Conservation (phyloP, 2,888 invertebrate genomes). For the Nesidiocoris tenuis region DNA sequence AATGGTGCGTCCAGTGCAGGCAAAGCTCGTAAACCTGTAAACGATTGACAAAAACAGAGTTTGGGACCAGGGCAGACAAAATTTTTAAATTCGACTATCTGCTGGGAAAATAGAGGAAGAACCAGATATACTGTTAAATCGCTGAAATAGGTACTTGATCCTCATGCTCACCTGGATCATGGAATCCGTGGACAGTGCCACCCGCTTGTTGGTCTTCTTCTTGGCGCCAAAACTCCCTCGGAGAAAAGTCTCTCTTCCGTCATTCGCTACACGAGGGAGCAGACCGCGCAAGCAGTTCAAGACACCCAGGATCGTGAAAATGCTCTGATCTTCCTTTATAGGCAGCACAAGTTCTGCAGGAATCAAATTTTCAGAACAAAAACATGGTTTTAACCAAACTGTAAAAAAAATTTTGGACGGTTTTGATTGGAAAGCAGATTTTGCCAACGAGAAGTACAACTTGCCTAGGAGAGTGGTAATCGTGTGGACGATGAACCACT, state of each 20-base stretch:
- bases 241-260: slow-evolving; percentile 49
- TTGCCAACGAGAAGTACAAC: too few relatives aligned
- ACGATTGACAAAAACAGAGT: not conserved
- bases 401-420: not conserved
- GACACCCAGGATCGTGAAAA: slow-evolving; percentile 60
- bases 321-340: slow-evolving; percentile 57
- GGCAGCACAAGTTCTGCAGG: slow-evolving; percentile 62
- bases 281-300: slow-evolving; percentile 63
- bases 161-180: slow-evolving; percentile 54
- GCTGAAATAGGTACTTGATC: not conserved
- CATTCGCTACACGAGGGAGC: slow-evolving; percentile 55
- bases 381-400: not conserved
- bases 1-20: slow-evolving; percentile 66
- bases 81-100: not conserved
- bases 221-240: slow-evolving; percentile 54
- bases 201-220: slow-evolving; percentile 52
- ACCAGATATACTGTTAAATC: not conserved
- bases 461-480: slow-evolving; percentile 64
- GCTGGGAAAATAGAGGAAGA: not conserved
- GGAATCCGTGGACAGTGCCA: slow-evolving; percentile 53
- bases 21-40: slow-evolving; percentile 74
- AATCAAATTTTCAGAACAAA: too few relatives aligned
- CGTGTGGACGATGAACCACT: slow-evolving; percentile 67
- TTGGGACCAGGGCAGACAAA: not conserved
- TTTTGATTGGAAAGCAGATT: not conserved